Percentiles rank a stretch among this genome's conserved stretches.
Conservation (phyloP, 2,888 invertebrate species). For the Eremobia ochroleuca region DNA sequence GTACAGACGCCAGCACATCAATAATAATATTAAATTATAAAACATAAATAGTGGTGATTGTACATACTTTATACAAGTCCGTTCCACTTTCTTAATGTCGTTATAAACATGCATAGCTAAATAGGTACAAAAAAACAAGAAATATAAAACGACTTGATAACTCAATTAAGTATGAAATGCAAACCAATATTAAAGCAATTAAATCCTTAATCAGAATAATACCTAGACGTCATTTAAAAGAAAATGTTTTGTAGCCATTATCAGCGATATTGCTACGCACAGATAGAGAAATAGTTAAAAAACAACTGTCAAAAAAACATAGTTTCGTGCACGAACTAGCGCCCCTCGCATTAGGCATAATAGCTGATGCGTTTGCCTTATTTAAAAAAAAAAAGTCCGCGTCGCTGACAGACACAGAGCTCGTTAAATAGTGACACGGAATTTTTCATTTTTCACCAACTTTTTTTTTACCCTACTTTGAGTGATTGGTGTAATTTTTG, state of each 20-base stretch:
- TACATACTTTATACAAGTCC: not conserved
- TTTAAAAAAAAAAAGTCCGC: conserved; percentile 79
- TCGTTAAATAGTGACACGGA: conserved; percentile 82
- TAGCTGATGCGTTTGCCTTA: conserved; percentile 80
- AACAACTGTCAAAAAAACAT: conserved; percentile 54
- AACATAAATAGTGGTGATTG: not conserved
- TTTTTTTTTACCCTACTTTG: conserved; percentile 76
- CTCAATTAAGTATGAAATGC: not conserved
- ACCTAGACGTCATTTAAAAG: not conserved
- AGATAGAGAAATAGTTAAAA: conserved; percentile 28
- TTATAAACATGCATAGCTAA: not conserved
- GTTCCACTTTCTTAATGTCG: not conserved
- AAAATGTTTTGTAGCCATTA: not conserved
- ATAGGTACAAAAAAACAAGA: not conserved
- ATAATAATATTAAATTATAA: no score
- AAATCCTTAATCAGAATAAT: not conserved
- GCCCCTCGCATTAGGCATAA: conserved; percentile 77
- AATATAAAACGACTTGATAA: not conserved
- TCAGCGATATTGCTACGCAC: conserved; percentile 8
- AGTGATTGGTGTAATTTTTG: conserved; percentile 83
- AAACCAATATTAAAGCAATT: not conserved
- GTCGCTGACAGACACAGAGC: conserved; percentile 81
- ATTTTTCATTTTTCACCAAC: conserved; percentile 81
- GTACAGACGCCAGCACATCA: no score
- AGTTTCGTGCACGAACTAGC: conserved; percentile 68